Conservation (phyloP, 2,113 vertebrate genomes). For the Calypte anna region DNA sequence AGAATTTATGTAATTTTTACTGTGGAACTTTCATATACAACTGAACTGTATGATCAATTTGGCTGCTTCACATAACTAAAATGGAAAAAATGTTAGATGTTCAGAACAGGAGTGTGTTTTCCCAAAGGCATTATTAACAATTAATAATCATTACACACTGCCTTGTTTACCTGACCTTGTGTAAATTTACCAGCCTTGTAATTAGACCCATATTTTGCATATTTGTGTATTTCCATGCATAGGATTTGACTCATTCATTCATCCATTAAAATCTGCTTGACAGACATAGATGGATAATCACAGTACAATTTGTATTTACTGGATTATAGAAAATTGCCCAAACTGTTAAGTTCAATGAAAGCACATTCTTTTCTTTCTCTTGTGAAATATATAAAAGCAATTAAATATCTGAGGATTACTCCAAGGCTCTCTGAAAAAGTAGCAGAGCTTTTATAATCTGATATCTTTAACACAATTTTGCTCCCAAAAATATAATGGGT, state of each 20-base stretch:
- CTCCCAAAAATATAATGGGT: constrained; percentile 26
- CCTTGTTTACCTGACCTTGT: constrained; percentile 87
- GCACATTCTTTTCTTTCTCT: constrained; percentile 74
- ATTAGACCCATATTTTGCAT: constrained; percentile 87
- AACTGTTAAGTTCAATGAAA: constrained; percentile 82
- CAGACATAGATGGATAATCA: constrained; percentile 84
- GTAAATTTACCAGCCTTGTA: constrained; percentile 85
- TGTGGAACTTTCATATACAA: rapidly evolving
- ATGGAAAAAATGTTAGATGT: constrained; percentile 75
- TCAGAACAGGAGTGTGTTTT: constrained; percentile 76
- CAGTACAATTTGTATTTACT: constrained; percentile 86
- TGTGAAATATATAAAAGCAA: constrained; percentile 75
- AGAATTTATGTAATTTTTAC: neutral
- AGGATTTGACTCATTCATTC: constrained; percentile 83
- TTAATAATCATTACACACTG: constrained; percentile 88
- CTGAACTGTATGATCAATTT: constrained; percentile 40
- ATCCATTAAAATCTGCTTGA: constrained; percentile 87
- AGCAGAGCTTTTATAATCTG: constrained; percentile 58
- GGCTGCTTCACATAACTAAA: constrained; percentile 60
- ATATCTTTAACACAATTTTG: constrained; percentile 44
- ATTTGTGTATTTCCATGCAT: constrained; percentile 81
- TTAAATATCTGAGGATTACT: constrained; percentile 70
- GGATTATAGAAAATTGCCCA: constrained; percentile 84
- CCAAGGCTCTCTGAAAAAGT: constrained; percentile 67
- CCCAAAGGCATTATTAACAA: constrained; percentile 88